These are phyloP conservation scores for Poicephalus gulielmi DNA, from an alignment of 2,113 vertebrate genomes.

Conservation along the genomic window DNA sequence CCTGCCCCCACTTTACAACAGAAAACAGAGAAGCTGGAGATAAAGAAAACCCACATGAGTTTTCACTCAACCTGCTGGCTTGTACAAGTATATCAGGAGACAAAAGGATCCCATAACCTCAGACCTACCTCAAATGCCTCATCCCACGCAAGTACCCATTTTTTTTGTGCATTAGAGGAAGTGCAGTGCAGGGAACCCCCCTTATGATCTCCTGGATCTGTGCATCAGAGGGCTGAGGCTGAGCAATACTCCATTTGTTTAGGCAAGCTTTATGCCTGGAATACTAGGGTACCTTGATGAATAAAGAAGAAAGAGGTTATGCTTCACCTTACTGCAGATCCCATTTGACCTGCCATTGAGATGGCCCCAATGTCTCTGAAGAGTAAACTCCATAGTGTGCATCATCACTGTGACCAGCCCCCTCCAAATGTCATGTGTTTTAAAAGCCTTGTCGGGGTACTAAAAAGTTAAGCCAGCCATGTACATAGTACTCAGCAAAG, in stretches of 20 bases:
- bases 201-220: neutral
- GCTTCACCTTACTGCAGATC: neutral
- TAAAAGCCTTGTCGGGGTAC: neutral
- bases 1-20: fast-evolving
- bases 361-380: neutral
- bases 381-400: neutral
- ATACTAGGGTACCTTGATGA: neutral
- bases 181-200: neutral
- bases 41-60: neutral
- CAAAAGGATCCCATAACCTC: neutral
- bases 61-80: neutral
- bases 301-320: neutral
- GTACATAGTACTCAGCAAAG: neutral
- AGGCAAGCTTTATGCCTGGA: neutral
- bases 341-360: neutral
- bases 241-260: neutral
- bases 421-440: neutral
- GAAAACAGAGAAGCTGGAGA: neutral
- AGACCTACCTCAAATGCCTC: neutral
- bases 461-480: neutral
- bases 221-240: neutral
- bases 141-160: fast-evolving
- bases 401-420: neutral
- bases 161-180: neutral
- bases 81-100: neutral